Evolutionary conservation across 2,113 vertebrate species (phyloP), one percentile per base, ranked within the genome.

Genomic region (Petroica traversi): DNA sequence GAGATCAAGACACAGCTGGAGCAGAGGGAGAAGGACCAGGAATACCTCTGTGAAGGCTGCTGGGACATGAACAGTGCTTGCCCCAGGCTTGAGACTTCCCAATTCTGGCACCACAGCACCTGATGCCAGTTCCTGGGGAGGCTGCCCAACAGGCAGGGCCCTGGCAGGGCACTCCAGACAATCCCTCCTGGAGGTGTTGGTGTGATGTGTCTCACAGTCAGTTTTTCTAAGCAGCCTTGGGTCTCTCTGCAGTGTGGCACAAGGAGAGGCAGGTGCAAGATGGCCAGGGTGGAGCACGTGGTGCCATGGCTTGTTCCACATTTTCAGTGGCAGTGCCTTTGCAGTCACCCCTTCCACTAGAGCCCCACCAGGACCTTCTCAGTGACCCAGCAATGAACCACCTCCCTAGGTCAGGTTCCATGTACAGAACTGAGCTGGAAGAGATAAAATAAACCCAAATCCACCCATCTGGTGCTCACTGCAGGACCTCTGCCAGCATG

Each of bases 401-500:
- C 20, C 34, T 83, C 77, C 33, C 26, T 12, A n/a, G 75, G 46
- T 93, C 62, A 73, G 34, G 34, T 69, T 90, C 54, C 68, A n/a
- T 1, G 0, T 14, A 81, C 11, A 92, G 45, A 59, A 40, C n/a
- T 75, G 80, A 95, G n/a, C 76, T 91, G 86, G 61, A 74, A 78
- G 61, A 95, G 94, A 89, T 87, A 97, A 95, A 95, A 89, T 89
- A 88, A 91, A 63, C 52, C 52, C 80, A 93, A 92, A 92, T 91
- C 89, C 68, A 96, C 95, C 86, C 96, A 96, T 95, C 86, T 94
- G 96, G 92, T 96, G 73, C 92, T 96, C 76, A 48, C 91, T 93
- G 94, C 91, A 95, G 94, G 94, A 97, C 91, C 68, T 84, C 83
- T 95, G 95, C 96, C 95, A 97, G 86, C 86, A 52, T 68, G 68